These are phyloP conservation scores for Fringilla coelebs DNA, from an alignment of 2,797 vertebrate genomes.

Conservation along the genomic window DNA sequence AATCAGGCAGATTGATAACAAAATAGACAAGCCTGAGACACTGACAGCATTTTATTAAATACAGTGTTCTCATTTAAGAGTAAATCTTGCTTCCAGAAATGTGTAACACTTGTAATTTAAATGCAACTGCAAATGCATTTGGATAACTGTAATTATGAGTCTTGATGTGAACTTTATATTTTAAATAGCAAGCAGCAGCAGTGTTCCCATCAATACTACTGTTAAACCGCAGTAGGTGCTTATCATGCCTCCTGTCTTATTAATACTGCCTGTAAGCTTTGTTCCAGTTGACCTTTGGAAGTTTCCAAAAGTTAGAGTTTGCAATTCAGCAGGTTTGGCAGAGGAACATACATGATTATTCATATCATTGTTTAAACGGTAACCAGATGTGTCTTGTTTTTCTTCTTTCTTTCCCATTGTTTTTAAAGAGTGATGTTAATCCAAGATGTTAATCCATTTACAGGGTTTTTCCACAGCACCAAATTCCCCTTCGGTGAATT, in stretches of 20 bases:
- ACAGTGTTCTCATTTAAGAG: not conserved
- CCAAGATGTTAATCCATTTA: conserved; percentile 19
- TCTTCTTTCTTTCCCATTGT: conserved; percentile 13
- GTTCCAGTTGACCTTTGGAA: conserved; percentile 52
- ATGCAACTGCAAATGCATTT: not conserved
- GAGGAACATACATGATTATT: conserved; percentile 3
- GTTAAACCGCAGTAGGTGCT: not conserved
- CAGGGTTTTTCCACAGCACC: conserved; percentile 81
- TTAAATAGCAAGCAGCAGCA: not conserved
- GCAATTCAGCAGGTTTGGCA: conserved; percentile 43
- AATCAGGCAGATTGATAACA: not conserved
- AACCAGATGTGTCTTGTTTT: conserved; percentile 53
- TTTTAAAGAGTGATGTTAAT: conserved; percentile 22
- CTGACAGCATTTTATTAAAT: not conserved
- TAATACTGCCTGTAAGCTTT: conserved; percentile 9
- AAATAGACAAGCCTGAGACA: not conserved
- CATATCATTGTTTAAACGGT: conserved; percentile 34
- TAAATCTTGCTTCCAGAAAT: not conserved
- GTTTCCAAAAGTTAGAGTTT: conserved; percentile 45
- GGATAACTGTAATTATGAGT: not conserved
- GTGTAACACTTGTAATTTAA: not conserved
- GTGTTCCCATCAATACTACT: not conserved
- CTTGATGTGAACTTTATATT: not conserved
- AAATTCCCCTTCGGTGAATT: conserved; percentile 72
- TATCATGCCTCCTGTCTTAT: not conserved